Percentiles rank a stretch among this genome's conserved stretches.
Evolutionary conservation across 30 jellyfish, hydroid and myxozoan genomes (phyloP).

Genomic region (Sanderia malayensis): DNA sequence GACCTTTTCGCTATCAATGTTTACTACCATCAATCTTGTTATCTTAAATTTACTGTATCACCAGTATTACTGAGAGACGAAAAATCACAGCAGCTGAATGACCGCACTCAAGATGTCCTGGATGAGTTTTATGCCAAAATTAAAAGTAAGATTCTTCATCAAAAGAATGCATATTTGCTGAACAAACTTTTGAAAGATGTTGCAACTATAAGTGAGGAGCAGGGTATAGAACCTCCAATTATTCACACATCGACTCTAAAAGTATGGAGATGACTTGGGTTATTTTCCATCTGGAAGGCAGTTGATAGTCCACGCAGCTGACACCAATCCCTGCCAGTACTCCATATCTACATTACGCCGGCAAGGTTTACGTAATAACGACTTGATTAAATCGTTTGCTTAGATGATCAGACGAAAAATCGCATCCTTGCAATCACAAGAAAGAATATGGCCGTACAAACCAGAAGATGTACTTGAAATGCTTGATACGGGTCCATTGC

Average conservation of each 20-base stretch:
- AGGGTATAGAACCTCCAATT: background rate
- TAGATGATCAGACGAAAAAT: background rate
- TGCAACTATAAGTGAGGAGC: background rate
- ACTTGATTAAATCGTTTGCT: background rate
- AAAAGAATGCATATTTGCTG: too few species aligned
- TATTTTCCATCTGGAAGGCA: background rate
- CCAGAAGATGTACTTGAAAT: background rate
- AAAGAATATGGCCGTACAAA: background rate
- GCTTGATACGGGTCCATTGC: background rate
- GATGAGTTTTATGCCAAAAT: background rate
- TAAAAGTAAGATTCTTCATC: background rate
- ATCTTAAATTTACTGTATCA: background rate
- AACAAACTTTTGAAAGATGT: background rate
- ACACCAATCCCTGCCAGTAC: conserved; percentile 1
- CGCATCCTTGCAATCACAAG: background rate
- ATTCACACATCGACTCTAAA: background rate
- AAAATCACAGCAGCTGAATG: background rate
- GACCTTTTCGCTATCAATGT: background rate
- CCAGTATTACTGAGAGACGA: background rate
- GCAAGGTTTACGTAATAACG: background rate
- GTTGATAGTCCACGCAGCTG: background rate
- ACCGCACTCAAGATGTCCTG: background rate
- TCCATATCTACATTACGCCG: background rate
- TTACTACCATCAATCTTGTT: background rate
- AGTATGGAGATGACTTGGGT: background rate